Percentiles rank a stretch among this genome's conserved stretches.
phyloP scores from a whole-genome alignment of 2,797 vertebrate species.

The Clarias laeviceps region DNA sequence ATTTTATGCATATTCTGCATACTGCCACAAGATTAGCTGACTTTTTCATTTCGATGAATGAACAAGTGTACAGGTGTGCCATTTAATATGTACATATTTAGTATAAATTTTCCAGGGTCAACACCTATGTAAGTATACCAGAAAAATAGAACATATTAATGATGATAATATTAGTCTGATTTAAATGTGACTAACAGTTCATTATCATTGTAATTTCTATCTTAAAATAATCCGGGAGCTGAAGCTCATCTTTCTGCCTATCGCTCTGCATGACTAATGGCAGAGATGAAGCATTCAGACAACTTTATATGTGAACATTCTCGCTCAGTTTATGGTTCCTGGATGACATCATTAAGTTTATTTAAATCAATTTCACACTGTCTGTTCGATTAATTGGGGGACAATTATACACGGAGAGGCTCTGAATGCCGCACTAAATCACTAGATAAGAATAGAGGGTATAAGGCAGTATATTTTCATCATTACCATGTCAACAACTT shows the following conservation, averaged over 20 bases:
- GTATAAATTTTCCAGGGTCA: neutral
- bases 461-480: constrained; percentile 15
- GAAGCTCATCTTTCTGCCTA: neutral
- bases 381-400: constrained; percentile 66
- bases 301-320: constrained; percentile 61
- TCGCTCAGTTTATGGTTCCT: constrained; percentile 60
- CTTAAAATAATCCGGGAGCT: constrained; percentile 11
- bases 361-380: constrained; percentile 63
- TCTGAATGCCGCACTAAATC: constrained; percentile 69
- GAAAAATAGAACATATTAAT: neutral
- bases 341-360: constrained; percentile 70
- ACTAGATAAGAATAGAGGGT: constrained; percentile 15
- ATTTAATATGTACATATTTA: neutral
- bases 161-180: constrained; percentile 20
- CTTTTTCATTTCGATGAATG: neutral
- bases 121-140: neutral
- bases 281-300: constrained; percentile 56
- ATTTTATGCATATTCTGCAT: neutral
- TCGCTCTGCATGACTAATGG: constrained; percentile 45
- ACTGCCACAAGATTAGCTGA: neutral
- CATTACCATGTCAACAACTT: neutral
- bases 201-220: constrained; percentile 27
- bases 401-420: constrained; percentile 66
- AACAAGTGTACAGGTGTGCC: neutral
- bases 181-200: constrained; percentile 34